Evolutionary conservation across 2,888 invertebrate species (phyloP), one percentile per base, ranked within the genome.

Genomic region (Dusona sp.): DNA sequence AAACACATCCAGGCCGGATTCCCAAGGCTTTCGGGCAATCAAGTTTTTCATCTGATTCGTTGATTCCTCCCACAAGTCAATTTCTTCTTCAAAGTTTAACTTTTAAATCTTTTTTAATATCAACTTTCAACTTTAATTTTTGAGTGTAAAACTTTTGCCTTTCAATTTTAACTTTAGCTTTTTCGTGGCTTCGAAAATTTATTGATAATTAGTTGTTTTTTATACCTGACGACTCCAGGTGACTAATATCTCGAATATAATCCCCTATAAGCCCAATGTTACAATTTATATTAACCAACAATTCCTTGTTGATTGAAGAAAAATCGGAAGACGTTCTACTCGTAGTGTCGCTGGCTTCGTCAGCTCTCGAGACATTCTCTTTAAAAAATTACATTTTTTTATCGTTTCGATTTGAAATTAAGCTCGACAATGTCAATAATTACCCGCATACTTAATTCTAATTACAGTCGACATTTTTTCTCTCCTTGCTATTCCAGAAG

Each of bases 211-310:
- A 16, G 57, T 65, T 25, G 25, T 57, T 16, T 19, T 19, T 45
- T 16, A 13, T 79, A 90, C 88, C 87, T 45, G 80, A 78, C 74
- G 87, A 73, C 25, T 90, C 89, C 48, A 93, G 77, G 72, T 86
- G 88, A 64, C 88, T 88, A 81, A 88, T 82, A 45, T 88, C 80
- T 83, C 91, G 90, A 73, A 94, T 91, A 79, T 94, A 94, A 88
- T 94, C 93, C 61, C 93, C 83, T 88, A 95, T 92, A 64, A 94
- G 90, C 85, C 92, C 92, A 11, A 94, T 89, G 13, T 92, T 92
- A 87, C 94, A 94, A 85, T 94, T 92, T 29, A 94, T 93, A 89
- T 95, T 94, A 54, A 94, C 89, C 70, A 94, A 85, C 48, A 93
- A 78, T 82, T 92, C 89, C 84, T 91, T 93, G 51, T 91, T 87